Evolutionary conservation across 2,797 vertebrate species (phyloP), one percentile per base, ranked within the genome.

Genomic region (Sylvia borin): DNA sequence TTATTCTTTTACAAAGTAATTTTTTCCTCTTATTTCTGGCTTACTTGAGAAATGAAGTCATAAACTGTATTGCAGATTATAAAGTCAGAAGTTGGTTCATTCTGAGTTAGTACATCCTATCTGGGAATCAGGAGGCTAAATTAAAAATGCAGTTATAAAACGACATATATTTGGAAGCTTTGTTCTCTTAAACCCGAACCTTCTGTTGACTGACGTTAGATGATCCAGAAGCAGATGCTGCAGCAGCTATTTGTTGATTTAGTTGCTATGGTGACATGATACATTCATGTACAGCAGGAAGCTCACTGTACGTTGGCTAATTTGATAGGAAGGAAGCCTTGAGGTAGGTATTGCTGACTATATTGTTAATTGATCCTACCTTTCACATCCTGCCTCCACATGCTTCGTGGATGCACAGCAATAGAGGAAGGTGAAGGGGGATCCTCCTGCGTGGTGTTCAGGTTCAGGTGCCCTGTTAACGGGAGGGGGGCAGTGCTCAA

Each of bases 201-300:
- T 97, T 97, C 96, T 97, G 95, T 98, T 98, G 98, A 97, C 97
- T 97, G 95, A 98, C 96, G 93, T 97, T 98, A 96, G 97, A 96
- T 97, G 96, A 97, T 98, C 96, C 97, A 97, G 97, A 98, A 98
- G 94, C 97, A 98, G 98, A 98, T 98, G 98, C 98, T 97, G 95
- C 97, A 90, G 97, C 95, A 98, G 98, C 98, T 98, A 98, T 99
- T 99, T 99, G 98, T 99, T 99, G 98, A 98, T 98, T 98, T 98
- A 98, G 99, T 99, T 99, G 98, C 98, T 98, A 98, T 99, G 98
- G 99, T 98, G 98, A 99, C 98, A 67, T 96, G 98, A 97, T 97
- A 96, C 95, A 97, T 97, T 97, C 95, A 91, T 94, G 85, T 97
- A 95, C 95, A 97, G 96, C 93, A 97, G 96, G 95, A 97, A 97